Percentiles rank a stretch among this genome's conserved stretches.
Evolutionary conservation across 2,888 invertebrate genomes (phyloP).

Genomic region (Pharmacophagus antenor): DNA sequence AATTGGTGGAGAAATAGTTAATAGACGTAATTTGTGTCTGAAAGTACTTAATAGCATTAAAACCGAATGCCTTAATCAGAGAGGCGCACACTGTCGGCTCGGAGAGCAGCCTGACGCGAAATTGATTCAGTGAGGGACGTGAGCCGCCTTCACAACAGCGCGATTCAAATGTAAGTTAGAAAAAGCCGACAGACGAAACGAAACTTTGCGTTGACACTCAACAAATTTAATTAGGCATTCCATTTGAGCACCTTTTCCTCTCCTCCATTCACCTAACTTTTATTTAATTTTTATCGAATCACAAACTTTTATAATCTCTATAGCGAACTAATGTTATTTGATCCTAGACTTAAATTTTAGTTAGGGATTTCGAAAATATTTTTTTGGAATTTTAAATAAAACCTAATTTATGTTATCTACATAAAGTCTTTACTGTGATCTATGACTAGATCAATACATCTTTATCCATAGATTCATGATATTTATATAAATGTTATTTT

Average conservation of each 20-base stretch:
- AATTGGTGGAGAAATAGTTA: constrained; percentile 1
- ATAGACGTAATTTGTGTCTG: constrained; percentile 4
- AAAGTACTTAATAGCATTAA: constrained; percentile 7
- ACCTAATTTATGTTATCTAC: too few species aligned
- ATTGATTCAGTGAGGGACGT: constrained; percentile 77
- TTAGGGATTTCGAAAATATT: too few species aligned
- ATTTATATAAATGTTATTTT: too few species aligned
- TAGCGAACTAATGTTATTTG: not conserved
- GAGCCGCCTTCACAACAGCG: constrained; percentile 59
- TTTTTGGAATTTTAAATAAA: not conserved
- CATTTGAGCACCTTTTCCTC: constrained; percentile 45
- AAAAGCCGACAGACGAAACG: constrained; percentile 46
- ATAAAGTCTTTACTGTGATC: too few species aligned
- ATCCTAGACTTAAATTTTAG: not conserved
- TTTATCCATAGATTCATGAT: too few species aligned
- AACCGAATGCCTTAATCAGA: constrained; percentile 25
- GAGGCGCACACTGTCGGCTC: constrained; percentile 15
- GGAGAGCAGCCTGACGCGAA: constrained; percentile 64
- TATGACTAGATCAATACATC: too few species aligned
- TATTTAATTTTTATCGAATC: constrained; percentile 8
- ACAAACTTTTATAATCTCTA: not conserved
- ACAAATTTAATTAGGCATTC: constrained; percentile 69
- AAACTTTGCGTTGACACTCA: constrained; percentile 68
- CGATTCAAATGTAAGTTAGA: constrained; percentile 66
- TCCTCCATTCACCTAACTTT: constrained; percentile 33